Evolutionary conservation across 2,888 invertebrate species (phyloP).

Genomic region (Athetis lepigone): DNA sequence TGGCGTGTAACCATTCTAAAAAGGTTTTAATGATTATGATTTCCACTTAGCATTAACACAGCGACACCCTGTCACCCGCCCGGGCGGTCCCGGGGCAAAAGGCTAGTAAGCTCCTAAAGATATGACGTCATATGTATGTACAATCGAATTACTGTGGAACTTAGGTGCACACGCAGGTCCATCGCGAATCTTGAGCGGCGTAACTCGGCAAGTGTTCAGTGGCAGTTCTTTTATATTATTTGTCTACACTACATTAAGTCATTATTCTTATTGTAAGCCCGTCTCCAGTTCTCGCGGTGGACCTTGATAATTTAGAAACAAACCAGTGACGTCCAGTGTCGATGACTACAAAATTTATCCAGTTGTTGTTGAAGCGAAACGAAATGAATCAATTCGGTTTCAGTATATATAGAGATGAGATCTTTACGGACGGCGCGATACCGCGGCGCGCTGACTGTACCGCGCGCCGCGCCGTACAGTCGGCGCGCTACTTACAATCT

Average conservation of each 20-base stretch:
- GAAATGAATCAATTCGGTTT: conserved; percentile 44
- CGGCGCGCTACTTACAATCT: conserved; percentile 69
- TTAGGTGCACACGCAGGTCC: conserved; percentile 63
- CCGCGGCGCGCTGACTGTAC: conserved; percentile 55
- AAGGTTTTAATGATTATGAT: conserved; percentile 82
- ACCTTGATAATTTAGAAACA: conserved; percentile 44
- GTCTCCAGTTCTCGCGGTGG: conserved; percentile 51
- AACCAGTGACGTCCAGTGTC: conserved; percentile 60
- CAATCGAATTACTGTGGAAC: conserved; percentile 76
- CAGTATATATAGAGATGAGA: conserved; percentile 64
- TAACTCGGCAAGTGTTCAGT: no score
- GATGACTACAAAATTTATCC: conserved; percentile 48
- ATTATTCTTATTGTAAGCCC: conserved; percentile 8
- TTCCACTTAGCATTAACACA: conserved; percentile 87
- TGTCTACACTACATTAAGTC: conserved; percentile 48
- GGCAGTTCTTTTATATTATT: conserved; percentile 35
- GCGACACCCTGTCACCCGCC: conserved; percentile 90
- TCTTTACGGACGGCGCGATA: conserved; percentile 82
- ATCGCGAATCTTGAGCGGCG: conserved; percentile 63
- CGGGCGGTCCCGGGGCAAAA: conserved; percentile 87
- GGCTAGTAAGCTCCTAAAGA: conserved; percentile 91
- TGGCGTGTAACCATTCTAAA: conserved; percentile 69
- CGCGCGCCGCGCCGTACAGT: conserved; percentile 55
- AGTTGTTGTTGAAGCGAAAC: conserved; percentile 48
- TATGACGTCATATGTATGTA: conserved; percentile 87